Base-by-base conservation (phyloP, 2,888 invertebrate genomes). In the Drosophila infuscata region DNA sequence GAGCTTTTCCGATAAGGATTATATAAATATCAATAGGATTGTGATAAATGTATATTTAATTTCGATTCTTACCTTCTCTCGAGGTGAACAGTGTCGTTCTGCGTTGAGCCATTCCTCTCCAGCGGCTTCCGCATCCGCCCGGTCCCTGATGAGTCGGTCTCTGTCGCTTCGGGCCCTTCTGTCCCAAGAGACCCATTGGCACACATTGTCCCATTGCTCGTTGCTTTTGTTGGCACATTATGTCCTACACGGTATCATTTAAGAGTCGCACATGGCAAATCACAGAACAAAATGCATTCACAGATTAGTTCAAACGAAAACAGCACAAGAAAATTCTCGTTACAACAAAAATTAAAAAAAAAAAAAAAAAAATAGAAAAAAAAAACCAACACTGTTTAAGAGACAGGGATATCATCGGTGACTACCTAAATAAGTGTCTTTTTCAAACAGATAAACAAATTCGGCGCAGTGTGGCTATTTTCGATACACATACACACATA, bases 11-110 rank as follows among this genome's bases (percentile, higher is more conserved):
- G 32, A 57, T 43, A 30, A 57, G 30, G 30, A 32, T 3, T 9
- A 25, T 25, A 36, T 11, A 35, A 15, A 17, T 7, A 54, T 29
- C 15, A 30, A n/a, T 11, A 7, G 15, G 2, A 20, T 46, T 20
- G 46, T 15, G 20, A 12, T 15, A 46, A 46, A 7, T 46, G 20
- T 46, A 12, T 46, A 12, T 12, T 20, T 1, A 46, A 46, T 2
- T 15, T 1, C 20, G 15, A 33, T 46, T 29, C 43, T 69, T 83
- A 88, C 86, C 97, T 97, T 97, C 98, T 98, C 97, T 98, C 96
- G 97, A 98, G 97, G 97, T 98, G 97, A 98, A 98, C 95, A 98
- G 97, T 94, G 97, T 98, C 97, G 96, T 97, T 96, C 97, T 96
- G 94, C 97, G 96, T 95, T 98, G 97, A 94, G 96, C 96, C 96